Evolutionary conservation across 1,140 invertebrate species (phyloP).

Genomic region (Doryteuthis pealeii): DNA sequence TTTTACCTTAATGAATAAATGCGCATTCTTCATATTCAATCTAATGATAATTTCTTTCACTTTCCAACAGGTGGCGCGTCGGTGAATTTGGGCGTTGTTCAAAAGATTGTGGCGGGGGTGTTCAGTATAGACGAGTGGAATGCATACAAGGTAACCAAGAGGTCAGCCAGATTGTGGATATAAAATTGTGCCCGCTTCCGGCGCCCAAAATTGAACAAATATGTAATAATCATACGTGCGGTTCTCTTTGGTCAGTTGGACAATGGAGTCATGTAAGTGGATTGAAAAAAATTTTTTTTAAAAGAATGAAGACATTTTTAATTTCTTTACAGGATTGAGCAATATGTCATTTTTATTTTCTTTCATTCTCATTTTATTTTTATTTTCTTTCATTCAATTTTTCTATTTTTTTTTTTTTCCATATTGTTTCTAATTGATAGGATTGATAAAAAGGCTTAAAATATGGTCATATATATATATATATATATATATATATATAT

Average conservation of each 20-base stretch:
- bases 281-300: too few species aligned
- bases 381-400: too few species aligned
- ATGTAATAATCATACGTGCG: constrained; percentile 39
- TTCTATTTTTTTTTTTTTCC: too few species aligned
- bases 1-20: too few species aligned
- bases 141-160: constrained; percentile 91
- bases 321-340: background rate
- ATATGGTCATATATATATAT: too few species aligned
- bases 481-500: too few species aligned
- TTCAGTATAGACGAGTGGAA: constrained; percentile 78
- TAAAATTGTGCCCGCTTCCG: constrained; percentile 34
- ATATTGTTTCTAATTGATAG: too few species aligned
- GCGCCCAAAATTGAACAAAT: constrained; percentile 28
- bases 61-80: constrained; percentile 73
- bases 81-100: constrained; percentile 87
- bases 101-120: constrained; percentile 84
- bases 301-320: background rate
- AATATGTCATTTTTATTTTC: too few species aligned
- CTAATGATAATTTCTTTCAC: background rate
- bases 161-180: constrained; percentile 61
- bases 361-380: too few species aligned
- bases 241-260: constrained; percentile 31
- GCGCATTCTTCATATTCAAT: too few species aligned
- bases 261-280: constrained; percentile 30
- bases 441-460: too few species aligned